phyloP scores from a whole-genome alignment of 2,797 vertebrate species.

The Takifugu rubripes region DNA sequence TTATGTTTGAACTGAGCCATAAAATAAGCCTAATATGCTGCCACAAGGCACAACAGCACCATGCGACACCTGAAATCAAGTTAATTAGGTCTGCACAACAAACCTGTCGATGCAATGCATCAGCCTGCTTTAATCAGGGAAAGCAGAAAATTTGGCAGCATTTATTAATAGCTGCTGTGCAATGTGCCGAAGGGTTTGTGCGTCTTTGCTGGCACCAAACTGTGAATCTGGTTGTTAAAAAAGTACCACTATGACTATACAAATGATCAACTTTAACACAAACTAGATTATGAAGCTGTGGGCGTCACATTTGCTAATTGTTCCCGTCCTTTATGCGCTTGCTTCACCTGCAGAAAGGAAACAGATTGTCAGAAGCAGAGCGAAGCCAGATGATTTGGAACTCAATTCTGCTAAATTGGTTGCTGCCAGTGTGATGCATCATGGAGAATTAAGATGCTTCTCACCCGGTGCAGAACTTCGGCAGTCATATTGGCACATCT shows the following conservation, averaged over 20 bases:
- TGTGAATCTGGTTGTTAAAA: constrained; percentile 14
- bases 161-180: constrained; percentile 19
- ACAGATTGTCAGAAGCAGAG: constrained; percentile 74
- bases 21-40: constrained; percentile 55
- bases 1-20: constrained; percentile 65
- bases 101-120: constrained; percentile 51
- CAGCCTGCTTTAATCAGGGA: constrained; percentile 51
- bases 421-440: constrained; percentile 81
- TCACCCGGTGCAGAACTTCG: constrained; percentile 68
- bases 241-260: constrained; percentile 25
- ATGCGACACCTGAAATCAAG: constrained; percentile 63
- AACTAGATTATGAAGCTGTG: constrained; percentile 54
- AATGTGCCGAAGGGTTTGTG: constrained; percentile 10
- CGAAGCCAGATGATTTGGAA: constrained; percentile 77
- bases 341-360: constrained; percentile 71
- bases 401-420: constrained; percentile 80
- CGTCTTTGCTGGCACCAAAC: constrained; percentile 9
- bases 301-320: constrained; percentile 60
- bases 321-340: constrained; percentile 75
- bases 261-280: constrained; percentile 52
- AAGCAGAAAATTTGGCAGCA: constrained; percentile 28
- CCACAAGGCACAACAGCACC: constrained; percentile 51
- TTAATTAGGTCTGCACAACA: constrained; percentile 65
- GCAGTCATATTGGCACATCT: constrained; percentile 80
- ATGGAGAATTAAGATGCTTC: constrained; percentile 78